These are phyloP conservation scores for Salarias fasciatus DNA, from an alignment of 2,797 vertebrate species.

Conservation along the genomic window DNA sequence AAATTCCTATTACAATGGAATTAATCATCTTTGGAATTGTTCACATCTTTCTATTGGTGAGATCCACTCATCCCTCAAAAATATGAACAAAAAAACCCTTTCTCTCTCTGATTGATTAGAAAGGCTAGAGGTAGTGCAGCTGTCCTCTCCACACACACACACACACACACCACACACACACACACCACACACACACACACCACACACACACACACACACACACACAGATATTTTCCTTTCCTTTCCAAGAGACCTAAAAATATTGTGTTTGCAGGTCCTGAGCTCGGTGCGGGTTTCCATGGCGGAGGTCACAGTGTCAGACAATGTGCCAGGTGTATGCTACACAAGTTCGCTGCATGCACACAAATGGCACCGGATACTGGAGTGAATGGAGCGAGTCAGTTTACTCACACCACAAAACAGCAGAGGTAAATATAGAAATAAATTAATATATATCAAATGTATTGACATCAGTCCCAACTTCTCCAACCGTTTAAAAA, in stretches of 20 bases:
- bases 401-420: constrained; percentile 77
- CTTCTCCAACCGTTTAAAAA: not conserved
- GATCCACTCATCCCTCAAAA: not conserved
- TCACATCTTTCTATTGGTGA: not conserved
- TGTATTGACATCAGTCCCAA: not conserved
- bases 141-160: not conserved
- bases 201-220: too few relatives aligned
- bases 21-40: constrained; percentile 4
- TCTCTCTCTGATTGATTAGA: not conserved
- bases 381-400: constrained; percentile 92
- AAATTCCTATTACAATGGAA: constrained; percentile 1
- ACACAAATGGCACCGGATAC: constrained; percentile 74
- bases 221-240: not conserved
- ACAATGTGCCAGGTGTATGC: constrained; percentile 82
- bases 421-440: constrained; percentile 81
- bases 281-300: constrained; percentile 63
- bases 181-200: too few relatives aligned
- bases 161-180: too few relatives aligned
- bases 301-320: constrained; percentile 68
- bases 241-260: not conserved
- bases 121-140: constrained; percentile 5
- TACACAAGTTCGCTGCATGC: constrained; percentile 86
- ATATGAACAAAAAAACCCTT: not conserved
- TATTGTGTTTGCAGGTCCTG: constrained; percentile 73
- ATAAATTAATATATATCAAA: too few relatives aligned